Conservation (phyloP, 2,113 vertebrate genomes). For the Forbesichthys papilliferus region DNA sequence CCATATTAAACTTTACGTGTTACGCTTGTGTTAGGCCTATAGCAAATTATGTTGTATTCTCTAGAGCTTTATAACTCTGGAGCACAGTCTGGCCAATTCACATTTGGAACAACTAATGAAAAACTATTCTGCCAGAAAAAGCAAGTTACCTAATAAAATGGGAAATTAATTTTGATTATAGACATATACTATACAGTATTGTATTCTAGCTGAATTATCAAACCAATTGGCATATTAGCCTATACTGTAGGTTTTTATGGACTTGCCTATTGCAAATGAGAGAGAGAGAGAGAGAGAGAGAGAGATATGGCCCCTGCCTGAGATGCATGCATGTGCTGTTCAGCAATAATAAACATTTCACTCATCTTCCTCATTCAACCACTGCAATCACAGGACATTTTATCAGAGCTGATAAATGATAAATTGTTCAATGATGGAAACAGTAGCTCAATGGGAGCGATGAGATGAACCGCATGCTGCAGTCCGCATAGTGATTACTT, state of each 20-base stretch:
- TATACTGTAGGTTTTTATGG: slow-evolving; percentile 1
- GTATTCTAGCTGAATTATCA: slow-evolving; percentile 18
- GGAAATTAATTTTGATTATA: slow-evolving; percentile 1
- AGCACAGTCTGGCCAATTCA: not conserved
- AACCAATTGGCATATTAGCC: slow-evolving; percentile 16
- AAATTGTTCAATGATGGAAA: not conserved
- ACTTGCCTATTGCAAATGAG: not conserved
- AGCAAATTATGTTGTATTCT: no score
- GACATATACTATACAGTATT: slow-evolving; percentile 11
- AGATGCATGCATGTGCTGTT: not conserved
- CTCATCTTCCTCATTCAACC: no score
- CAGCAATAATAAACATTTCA: not conserved
- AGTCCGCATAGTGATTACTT: slow-evolving; percentile 27
- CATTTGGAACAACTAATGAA: not conserved
- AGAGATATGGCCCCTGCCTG: not conserved
- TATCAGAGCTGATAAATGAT: slow-evolving; percentile 4
- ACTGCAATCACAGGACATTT: no score
- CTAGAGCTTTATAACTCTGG: no score
- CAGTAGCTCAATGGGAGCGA: not conserved
- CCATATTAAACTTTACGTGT: no score
- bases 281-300: not conserved
- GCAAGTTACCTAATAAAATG: slow-evolving; percentile 8
- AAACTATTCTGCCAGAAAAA: slow-evolving; percentile 6
- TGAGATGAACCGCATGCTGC: slow-evolving; percentile 23
- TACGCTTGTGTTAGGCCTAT: no score